Conservation (phyloP, 1,140 invertebrate species). For the Orussus abietinus region DNA sequence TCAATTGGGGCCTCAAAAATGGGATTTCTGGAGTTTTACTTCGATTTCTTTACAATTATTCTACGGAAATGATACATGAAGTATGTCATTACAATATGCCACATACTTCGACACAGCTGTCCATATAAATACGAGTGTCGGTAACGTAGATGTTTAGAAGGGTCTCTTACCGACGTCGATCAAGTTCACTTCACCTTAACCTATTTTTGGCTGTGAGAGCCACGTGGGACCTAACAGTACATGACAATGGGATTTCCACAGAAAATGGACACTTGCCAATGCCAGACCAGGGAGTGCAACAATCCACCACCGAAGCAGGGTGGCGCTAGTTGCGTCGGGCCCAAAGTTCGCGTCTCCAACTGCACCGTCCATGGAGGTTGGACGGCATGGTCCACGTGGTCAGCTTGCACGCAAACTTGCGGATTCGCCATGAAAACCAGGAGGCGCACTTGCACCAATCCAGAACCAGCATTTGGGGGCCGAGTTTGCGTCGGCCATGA, state of each 20-base stretch:
- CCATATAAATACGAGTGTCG: too few species aligned
- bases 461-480: constrained; percentile 76
- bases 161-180: too few species aligned
- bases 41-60: too few species aligned
- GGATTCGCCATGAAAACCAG: constrained; percentile 78
- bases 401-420: constrained; percentile 73
- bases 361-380: constrained; percentile 83
- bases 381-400: constrained; percentile 86
- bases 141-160: too few species aligned
- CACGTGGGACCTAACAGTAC: constrained; percentile 20
- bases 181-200: too few species aligned
- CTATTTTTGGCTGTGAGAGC: not conserved
- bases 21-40: too few species aligned
- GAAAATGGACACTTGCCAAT: constrained; percentile 66
- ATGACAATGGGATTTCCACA: constrained; percentile 9
- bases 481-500: constrained; percentile 80
- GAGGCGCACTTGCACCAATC: constrained; percentile 75
- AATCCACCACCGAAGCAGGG: constrained; percentile 79
- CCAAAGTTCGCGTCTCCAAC: constrained; percentile 62
- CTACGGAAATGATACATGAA: too few species aligned
- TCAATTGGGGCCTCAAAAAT: too few species aligned
- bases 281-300: constrained; percentile 73
- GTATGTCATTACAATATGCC: too few species aligned
- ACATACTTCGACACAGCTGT: too few species aligned
- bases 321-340: constrained; percentile 63